Percentiles rank a stretch among this genome's conserved stretches.
Evolutionary conservation across 2,113 vertebrate genomes (phyloP).

Genomic region (Piaya cayana): DNA sequence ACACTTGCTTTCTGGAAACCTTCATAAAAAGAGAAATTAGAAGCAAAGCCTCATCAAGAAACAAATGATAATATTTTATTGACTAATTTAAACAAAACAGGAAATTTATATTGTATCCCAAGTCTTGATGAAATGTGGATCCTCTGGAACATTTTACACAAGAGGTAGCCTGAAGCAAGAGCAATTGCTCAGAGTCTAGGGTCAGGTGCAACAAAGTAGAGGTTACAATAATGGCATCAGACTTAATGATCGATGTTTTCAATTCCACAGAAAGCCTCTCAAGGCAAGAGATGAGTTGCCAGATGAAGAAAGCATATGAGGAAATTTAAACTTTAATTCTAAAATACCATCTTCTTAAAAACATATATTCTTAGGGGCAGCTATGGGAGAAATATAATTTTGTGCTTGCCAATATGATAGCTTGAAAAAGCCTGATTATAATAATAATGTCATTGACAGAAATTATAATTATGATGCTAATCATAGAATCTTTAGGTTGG

Average conservation of each 20-base stretch:
- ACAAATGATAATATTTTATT: background rate
- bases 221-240: conserved; percentile 4
- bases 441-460: no score
- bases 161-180: background rate
- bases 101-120: background rate
- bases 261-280: background rate
- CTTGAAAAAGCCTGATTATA: background rate
- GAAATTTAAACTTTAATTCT: background rate
- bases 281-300: background rate
- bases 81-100: background rate
- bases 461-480: no score
- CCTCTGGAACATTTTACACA: conserved; percentile 29
- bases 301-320: background rate
- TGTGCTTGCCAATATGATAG: background rate
- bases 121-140: conserved; percentile 29
- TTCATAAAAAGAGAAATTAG: background rate
- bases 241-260: conserved; percentile 22
- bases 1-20: background rate
- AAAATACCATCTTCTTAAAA: background rate
- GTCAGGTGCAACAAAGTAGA: conserved; percentile 60
- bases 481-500: no score
- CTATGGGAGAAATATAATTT: background rate
- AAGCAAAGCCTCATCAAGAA: background rate
- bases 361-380: background rate
- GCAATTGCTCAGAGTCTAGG: conserved; percentile 4